phyloP scores from a whole-genome alignment of 2,797 vertebrate species.

The Apodemus agrarius region DNA sequence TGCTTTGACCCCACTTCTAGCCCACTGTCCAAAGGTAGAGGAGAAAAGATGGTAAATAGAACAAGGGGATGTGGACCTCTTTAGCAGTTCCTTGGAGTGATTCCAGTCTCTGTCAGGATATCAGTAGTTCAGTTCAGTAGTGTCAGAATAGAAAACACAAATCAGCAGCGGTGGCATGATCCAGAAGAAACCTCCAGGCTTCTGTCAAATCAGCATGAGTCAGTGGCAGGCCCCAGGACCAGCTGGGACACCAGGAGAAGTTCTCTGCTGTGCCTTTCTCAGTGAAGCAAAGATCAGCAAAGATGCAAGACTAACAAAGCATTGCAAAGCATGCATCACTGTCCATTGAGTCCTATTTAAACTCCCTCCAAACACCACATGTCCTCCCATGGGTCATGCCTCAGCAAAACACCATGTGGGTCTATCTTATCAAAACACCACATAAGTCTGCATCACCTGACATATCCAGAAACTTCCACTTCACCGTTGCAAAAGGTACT shows the following conservation, averaged over 20 bases:
- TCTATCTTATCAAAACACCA: neutral
- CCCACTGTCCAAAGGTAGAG: neutral
- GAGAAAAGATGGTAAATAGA: neutral
- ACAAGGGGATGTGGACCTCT: neutral
- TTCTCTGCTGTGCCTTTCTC: neutral
- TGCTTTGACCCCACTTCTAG: neutral
- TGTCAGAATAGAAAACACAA: neutral
- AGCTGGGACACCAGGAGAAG: neutral
- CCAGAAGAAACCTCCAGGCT: neutral
- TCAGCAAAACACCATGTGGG: neutral
- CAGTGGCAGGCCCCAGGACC: neutral
- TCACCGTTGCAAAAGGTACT: slow-evolving; percentile 57
- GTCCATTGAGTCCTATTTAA: neutral
- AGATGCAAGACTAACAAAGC: neutral
- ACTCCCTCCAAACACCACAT: neutral
- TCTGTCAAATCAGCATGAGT: neutral
- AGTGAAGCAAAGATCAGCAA: neutral
- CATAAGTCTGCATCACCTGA: neutral
- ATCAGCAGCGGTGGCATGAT: neutral
- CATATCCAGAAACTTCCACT: neutral
- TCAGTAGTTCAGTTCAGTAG: neutral
- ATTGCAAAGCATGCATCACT: neutral
- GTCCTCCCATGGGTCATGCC: neutral
- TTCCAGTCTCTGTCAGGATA: neutral
- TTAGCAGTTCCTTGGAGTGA: neutral